Conservation (phyloP, 92 coral and sea anemone genomes). For the Heteractis magnifica region DNA sequence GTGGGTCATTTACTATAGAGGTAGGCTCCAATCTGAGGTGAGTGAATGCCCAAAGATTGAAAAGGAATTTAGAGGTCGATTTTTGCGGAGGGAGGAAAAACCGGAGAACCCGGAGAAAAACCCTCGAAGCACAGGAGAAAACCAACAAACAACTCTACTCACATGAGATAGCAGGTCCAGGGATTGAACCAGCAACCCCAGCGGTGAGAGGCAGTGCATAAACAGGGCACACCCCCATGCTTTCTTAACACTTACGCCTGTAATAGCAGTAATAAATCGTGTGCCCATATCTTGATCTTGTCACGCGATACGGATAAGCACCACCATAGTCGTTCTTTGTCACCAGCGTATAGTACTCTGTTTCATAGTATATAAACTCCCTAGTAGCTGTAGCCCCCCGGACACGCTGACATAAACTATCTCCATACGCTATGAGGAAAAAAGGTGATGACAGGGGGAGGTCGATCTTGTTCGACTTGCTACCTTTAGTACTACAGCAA, state of each 20-base stretch:
- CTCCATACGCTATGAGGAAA: slow-evolving; percentile 55
- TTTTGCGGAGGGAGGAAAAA: no score
- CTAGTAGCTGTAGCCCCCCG: slow-evolving; percentile 53
- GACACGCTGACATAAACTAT: slow-evolving; percentile 48
- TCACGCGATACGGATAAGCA: slow-evolving; percentile 46
- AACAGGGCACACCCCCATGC: background rate
- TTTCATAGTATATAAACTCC: slow-evolving; percentile 62
- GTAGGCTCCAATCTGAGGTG: no score
- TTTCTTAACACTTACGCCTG: slow-evolving; percentile 43
- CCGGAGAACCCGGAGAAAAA: no score
- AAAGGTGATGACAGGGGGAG: slow-evolving; percentile 60
- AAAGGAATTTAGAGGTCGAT: no score
- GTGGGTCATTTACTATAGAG: no score
- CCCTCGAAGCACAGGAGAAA: no score
- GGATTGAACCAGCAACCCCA: background rate
- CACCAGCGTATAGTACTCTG: slow-evolving; percentile 35
- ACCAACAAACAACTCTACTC: no score
- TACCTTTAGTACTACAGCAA: slow-evolving; percentile 61
- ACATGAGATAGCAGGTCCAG: background rate
- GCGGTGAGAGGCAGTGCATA: no score
- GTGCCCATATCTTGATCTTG: slow-evolving; percentile 35
- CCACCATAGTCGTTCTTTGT: slow-evolving; percentile 50
- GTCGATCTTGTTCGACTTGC: slow-evolving; percentile 31
- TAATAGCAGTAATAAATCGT: slow-evolving; percentile 63
- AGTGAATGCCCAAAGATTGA: no score